These are phyloP conservation scores for Scyliorhinus canicula DNA, from an alignment of 2,797 vertebrate genomes.

Conservation along the genomic window DNA sequence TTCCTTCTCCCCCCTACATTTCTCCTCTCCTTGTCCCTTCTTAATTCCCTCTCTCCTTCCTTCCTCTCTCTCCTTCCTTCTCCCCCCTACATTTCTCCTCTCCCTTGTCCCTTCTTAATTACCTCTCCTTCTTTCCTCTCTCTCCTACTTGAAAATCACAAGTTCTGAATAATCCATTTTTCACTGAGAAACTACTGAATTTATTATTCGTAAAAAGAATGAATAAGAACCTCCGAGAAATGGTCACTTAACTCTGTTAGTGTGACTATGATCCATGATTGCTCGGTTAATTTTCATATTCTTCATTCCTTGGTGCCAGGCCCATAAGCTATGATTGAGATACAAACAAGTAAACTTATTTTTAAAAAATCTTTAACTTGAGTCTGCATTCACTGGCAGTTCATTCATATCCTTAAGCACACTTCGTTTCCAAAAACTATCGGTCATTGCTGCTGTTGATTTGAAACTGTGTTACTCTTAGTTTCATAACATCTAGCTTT, in stretches of 20 bases:
- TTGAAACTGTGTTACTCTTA: not conserved
- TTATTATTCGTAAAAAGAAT: not conserved
- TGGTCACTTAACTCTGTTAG: not conserved
- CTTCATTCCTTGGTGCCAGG: not conserved
- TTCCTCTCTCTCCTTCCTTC: too few species aligned
- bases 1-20: too few species aligned
- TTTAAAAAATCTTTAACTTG: not conserved
- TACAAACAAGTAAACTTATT: not conserved
- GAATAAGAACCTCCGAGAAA: not conserved
- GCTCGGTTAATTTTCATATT: not conserved
- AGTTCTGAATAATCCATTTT: not conserved
- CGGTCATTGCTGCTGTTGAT: too few species aligned
- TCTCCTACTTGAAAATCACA: not conserved
- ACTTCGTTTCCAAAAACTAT: too few species aligned
- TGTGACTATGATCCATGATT: not conserved
- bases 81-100: too few species aligned
- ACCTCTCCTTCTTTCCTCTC: too few species aligned
- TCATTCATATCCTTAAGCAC: not conserved
- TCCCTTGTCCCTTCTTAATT: too few species aligned
- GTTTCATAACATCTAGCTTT: not conserved
- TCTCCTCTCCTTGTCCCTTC: too few species aligned
- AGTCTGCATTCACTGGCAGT: not conserved
- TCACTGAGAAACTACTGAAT: not conserved
- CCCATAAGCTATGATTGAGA: not conserved
- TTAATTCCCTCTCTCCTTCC: too few species aligned